Base-by-base conservation (phyloP, 2,797 vertebrate species). In the Argentina silus region DNA sequence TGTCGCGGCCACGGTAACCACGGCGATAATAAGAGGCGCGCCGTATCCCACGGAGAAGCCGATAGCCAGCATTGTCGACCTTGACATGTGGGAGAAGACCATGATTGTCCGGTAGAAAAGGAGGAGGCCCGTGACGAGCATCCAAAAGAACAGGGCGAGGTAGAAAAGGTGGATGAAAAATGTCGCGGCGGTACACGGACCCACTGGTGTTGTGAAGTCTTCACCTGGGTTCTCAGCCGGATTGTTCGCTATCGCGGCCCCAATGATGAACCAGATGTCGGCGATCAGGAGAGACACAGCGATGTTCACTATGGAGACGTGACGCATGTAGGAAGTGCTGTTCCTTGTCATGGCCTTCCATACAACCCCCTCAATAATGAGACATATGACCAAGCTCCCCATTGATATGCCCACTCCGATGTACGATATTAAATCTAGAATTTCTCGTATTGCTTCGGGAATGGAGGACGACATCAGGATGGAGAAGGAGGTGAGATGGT, bases 131-230 rank as follows among this genome's bases (percentile, higher is more conserved):
- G 96, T 93, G 0, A 93, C 94, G 8, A 98, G 88, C 97, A 97
- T 97, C 97, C 96, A 98, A 88, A 98, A 98, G 78, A 98, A 98
- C 78, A 95, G 86, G 0, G 95, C 94, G 1, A 98, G 92, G 81
- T 98, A 98, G 88, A 98, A 97, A 56, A 97, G 92, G 73, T 98
- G 96, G 60, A 93, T 92, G 45, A 98, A 98, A 87, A 96, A 98
- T 0, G 96, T 94, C 14, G 93, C 89, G 0, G 94, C 77, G 17
- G 80, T 81, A 51, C 97, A 99, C 15, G 92, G 72, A 0, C 36
- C 76, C 21, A 86, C 67, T 0, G 50, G 72, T 77, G 88, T 78
- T 0, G 5, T 0, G 0, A 85, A 69, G 1, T 83, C 67, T 17
- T 86, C 78, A 2, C 15, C 72, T 17, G 0, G 0, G 3, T 72